phyloP scores from a whole-genome alignment of 92 coral and sea anemone species.

The Heteractis magnifica region DNA sequence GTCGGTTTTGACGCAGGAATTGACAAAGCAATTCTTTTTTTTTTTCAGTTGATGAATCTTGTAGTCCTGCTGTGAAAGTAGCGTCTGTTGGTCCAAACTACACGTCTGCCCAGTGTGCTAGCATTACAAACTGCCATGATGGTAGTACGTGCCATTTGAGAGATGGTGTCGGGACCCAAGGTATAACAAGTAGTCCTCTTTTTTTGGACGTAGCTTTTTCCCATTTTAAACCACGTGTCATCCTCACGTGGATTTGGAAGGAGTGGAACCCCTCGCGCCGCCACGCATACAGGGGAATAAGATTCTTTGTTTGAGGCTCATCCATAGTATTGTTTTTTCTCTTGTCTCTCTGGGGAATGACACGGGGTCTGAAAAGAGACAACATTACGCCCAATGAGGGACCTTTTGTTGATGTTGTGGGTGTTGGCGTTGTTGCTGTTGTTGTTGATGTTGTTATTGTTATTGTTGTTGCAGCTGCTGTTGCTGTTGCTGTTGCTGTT shows the following conservation, averaged over 20 bases:
- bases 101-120: background rate
- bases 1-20: background rate
- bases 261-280: too few species aligned
- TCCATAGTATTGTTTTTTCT: background rate
- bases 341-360: too few species aligned
- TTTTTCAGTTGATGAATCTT: slow-evolving; percentile 16
- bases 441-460: too few species aligned
- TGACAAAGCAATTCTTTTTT: background rate
- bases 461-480: too few species aligned
- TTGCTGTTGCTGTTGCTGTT: too few species aligned
- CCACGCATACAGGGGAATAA: too few species aligned
- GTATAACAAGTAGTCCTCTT: slow-evolving; percentile 3
- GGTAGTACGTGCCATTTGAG: slow-evolving; percentile 27
- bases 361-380: too few species aligned
- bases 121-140: slow-evolving; percentile 34
- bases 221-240: background rate
- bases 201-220: too few species aligned
- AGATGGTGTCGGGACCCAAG: slow-evolving; percentile 30
- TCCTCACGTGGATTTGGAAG: background rate
- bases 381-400: too few species aligned
- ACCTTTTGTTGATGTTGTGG: too few species aligned
- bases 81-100: slow-evolving; percentile 29
- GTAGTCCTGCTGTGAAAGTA: slow-evolving; percentile 16
- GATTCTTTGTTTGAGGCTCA: background rate
- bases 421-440: too few species aligned